Evolutionary conservation across 2,113 vertebrate genomes (phyloP).

Genomic region (Mustela lutreola): DNA sequence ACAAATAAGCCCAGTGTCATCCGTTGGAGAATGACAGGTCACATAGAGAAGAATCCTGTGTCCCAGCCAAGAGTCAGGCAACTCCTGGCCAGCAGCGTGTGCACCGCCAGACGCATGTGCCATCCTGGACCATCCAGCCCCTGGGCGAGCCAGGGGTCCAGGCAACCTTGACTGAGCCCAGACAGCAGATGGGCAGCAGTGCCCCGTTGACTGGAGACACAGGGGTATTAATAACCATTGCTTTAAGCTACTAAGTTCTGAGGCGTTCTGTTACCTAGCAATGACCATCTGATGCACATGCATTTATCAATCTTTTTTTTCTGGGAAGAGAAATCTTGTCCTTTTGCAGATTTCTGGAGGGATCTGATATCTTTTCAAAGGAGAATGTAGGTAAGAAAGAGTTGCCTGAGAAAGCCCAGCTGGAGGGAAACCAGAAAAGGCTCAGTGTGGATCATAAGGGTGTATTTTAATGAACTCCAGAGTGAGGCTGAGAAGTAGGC

Average conservation of each 20-base stretch:
- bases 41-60: not conserved
- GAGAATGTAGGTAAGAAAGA: not conserved
- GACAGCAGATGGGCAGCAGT: rapidly evolving
- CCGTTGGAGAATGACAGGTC: not conserved
- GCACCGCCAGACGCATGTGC: not conserved
- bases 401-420: not conserved
- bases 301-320: not conserved
- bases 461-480: not conserved
- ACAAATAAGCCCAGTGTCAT: not conserved
- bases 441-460: not conserved
- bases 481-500: not conserved
- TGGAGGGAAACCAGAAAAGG: not conserved
- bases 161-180: no score
- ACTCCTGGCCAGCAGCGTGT: not conserved
- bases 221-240: not conserved
- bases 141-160: not conserved
- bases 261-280: not conserved
- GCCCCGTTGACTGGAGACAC: rapidly evolving
- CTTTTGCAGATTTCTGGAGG: not conserved
- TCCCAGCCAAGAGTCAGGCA: not conserved
- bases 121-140: rapidly evolving
- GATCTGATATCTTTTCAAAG: not conserved
- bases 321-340: not conserved
- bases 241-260: not conserved
- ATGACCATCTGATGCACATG: not conserved